Evolutionary conservation across 2,113 vertebrate species (phyloP), one percentile per base, ranked within the genome.

Genomic region (Australoheros scitulus): DNA sequence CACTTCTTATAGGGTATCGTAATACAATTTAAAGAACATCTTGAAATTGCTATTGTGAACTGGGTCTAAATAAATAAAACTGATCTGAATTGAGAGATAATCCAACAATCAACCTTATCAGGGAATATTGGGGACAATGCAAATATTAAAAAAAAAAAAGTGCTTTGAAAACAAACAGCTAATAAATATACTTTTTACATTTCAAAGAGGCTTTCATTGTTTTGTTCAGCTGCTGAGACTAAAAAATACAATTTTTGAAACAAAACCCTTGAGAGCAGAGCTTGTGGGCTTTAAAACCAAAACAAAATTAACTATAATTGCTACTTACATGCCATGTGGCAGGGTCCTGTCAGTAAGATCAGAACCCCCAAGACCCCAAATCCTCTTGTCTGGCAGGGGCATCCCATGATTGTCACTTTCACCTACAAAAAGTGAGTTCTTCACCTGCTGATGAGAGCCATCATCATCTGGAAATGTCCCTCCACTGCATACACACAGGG

Each of bases 401-500:
- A 96, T 98, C 61, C 98, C 98, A 64, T 94, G 95, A 38, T 99
- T 99, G 18, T 96, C 95, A 15, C 98, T 99, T 93, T 99, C 98
- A 0, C 98, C 98, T 1, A 99, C 98, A 87, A 99, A 99, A 70
- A 99, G 86, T 18, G 98, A 98, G 94, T 99, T 98, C 91, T 97
- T 98, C 86, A 99, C 97, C 87, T 98, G 96, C 94, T 99, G 98
- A 83, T 95, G 97, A 6, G 98, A 99, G 75, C 98, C 98, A 0
- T 99, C 98, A 0, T 99, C 98, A 0, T 99, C 97, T 0, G 98
- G 98, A 92, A 99, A 99, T 1, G 98, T 99, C 0, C 98, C 98
- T 11, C 98, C 98, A 0, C 98, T 99, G 83, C 9, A 76, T 11
- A 85, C 9, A 90, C 2, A 82, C 3, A 1, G 26, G 15, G 59